A percentile compares a stretch with the other conserved stretches of the same genome.
phyloP scores from a whole-genome alignment of 2,888 invertebrate genomes.

The Linnaemya tessellans region DNA sequence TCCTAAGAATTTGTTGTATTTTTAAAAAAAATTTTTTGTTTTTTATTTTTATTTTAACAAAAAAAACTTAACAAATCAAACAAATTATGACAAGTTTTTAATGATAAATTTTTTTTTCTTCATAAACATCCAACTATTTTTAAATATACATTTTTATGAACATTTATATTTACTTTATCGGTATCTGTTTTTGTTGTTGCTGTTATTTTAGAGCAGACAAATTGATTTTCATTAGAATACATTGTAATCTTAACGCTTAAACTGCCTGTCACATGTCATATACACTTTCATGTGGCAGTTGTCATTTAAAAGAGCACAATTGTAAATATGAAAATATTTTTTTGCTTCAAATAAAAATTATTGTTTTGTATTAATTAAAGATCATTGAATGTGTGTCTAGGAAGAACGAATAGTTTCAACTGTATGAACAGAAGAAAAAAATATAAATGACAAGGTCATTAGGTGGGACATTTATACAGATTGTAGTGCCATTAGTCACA shows the following conservation, averaged over 20 bases:
- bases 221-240: slow-evolving; percentile 55
- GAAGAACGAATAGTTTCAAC: background rate
- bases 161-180: slow-evolving; percentile 43
- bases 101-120: slow-evolving; percentile 44
- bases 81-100: slow-evolving; percentile 67
- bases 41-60: too few species aligned
- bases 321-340: slow-evolving; percentile 14
- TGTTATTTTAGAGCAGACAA: background rate
- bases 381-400: background rate
- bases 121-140: slow-evolving; percentile 24
- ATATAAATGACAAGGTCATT: slow-evolving; percentile 40
- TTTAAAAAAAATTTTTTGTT: background rate
- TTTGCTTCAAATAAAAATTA: background rate
- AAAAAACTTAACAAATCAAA: slow-evolving; percentile 47
- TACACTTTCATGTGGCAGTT: slow-evolving; percentile 65
- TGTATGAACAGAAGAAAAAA: background rate
- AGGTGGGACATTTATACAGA: background rate
- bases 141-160: background rate
- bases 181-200: background rate
- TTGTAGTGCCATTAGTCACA: background rate
- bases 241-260: slow-evolving; percentile 54
- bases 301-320: slow-evolving; percentile 42
- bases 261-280: slow-evolving; percentile 57
- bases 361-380: slow-evolving; percentile 2
- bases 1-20: slow-evolving; percentile 38